Evolutionary conservation across 2,888 invertebrate species (phyloP).

Genomic region (Oegoconia quadripuncta): DNA sequence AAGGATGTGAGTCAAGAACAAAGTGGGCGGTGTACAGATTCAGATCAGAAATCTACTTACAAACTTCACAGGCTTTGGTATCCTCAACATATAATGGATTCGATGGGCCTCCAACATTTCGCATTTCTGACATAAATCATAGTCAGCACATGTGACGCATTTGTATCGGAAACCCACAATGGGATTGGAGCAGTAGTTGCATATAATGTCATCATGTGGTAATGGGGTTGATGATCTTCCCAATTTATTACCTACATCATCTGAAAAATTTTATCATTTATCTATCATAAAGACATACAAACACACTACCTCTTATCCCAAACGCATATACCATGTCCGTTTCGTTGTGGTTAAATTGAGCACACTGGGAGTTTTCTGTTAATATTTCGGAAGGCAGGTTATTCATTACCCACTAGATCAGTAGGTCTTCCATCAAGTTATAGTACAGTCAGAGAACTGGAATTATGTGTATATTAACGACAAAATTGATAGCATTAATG

Average conservation of each 20-base stretch:
- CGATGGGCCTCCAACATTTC: conserved; percentile 83
- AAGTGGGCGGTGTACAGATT: background rate
- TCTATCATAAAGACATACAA: no score
- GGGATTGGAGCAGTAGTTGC: conserved; percentile 84
- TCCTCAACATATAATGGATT: conserved; percentile 87
- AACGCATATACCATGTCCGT: no score
- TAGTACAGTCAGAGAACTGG: no score
- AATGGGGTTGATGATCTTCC: conserved; percentile 26
- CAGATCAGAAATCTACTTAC: conserved; percentile 35
- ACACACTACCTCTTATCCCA: no score
- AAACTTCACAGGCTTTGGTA: conserved; percentile 70
- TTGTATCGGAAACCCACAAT: conserved; percentile 91
- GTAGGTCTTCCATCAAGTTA: no score
- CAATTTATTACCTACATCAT: no score
- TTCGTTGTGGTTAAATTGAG: no score
- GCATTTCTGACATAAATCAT: conserved; percentile 88
- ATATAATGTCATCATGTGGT: conserved; percentile 80
- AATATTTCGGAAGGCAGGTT: no score
- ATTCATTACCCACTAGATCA: no score
- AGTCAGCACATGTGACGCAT: conserved; percentile 88
- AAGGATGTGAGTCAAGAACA: background rate
- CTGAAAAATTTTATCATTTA: conserved; percentile 3
- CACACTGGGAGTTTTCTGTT: no score
- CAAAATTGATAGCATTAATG: no score
- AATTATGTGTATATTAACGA: no score